Conservation (phyloP, 2,113 vertebrate species). For the Lichenostomus cassidix region DNA sequence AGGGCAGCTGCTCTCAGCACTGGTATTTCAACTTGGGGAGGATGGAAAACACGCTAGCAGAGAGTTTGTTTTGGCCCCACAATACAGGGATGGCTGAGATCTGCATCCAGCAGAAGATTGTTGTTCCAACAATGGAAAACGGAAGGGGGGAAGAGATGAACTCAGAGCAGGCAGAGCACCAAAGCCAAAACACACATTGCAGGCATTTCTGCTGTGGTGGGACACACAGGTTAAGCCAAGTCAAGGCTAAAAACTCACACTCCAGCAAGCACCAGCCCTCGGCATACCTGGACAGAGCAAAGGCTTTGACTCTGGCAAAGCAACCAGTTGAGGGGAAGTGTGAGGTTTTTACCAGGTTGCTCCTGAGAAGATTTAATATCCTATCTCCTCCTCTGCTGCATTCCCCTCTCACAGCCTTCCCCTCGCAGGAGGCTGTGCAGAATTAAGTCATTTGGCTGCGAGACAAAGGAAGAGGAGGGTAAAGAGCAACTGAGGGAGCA, state of each 20-base stretch:
- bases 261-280: not conserved
- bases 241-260: not conserved
- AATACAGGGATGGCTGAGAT: not conserved
- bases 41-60: not conserved
- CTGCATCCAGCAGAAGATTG: constrained; percentile 18
- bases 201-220: not conserved
- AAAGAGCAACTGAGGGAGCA: not conserved
- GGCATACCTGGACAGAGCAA: not conserved
- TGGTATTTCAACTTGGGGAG: constrained; percentile 12
- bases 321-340: not conserved
- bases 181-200: constrained; percentile 30
- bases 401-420: not conserved
- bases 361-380: not conserved
- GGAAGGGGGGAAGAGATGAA: constrained; percentile 42
- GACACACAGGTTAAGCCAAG: not conserved
- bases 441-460: not conserved
- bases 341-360: not conserved
- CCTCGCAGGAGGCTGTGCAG: not conserved
- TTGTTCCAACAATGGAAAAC: constrained; percentile 55
- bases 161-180: not conserved
- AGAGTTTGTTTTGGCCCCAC: constrained; percentile 47
- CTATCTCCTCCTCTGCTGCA: not conserved
- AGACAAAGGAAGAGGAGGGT: not conserved
- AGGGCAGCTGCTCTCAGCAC: not conserved
- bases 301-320: not conserved